Percentiles rank a stretch among this genome's conserved stretches.
These are phyloP conservation scores for Sebastes nivosus DNA, from an alignment of 2,797 vertebrate species.

Conservation along the genomic window DNA sequence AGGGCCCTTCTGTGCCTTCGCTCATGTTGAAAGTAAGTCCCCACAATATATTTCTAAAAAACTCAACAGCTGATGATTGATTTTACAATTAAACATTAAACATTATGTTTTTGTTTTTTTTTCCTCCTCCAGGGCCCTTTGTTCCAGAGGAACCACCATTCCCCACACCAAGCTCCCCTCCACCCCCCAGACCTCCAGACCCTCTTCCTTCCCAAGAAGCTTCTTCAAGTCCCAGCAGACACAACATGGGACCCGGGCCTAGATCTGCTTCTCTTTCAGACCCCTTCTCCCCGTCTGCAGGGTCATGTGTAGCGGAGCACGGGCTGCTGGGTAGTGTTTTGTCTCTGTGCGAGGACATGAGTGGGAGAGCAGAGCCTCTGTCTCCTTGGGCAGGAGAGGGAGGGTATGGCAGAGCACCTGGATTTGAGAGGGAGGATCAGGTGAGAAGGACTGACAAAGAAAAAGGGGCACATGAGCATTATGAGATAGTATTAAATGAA, in stretches of 20 bases:
- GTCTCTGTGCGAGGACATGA: constrained; percentile 84
- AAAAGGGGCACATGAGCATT: constrained; percentile 12
- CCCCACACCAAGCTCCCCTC: constrained; percentile 84
- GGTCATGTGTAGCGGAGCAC: constrained; percentile 86
- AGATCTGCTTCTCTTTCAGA: constrained; percentile 45
- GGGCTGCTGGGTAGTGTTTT: constrained; percentile 89
- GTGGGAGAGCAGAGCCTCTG: constrained; percentile 80
- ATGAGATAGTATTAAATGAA: neutral
- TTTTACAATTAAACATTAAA: neutral
- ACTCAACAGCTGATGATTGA: neutral
- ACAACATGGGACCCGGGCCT: constrained; percentile 24
- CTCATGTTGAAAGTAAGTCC: constrained; percentile 95
- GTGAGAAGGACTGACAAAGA: constrained; percentile 76
- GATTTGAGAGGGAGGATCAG: constrained; percentile 98
- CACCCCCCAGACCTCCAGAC: constrained; percentile 71
- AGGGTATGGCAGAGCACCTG: constrained; percentile 94
- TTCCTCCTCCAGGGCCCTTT: constrained; percentile 83
- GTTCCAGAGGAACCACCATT: constrained; percentile 88
- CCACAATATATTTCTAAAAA: neutral
- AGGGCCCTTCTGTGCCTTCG: constrained; percentile 99
- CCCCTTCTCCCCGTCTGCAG: constrained; percentile 83
- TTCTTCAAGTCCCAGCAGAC: constrained; percentile 82
- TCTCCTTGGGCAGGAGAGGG: constrained; percentile 86
- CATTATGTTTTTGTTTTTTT: neutral
- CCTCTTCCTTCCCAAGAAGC: constrained; percentile 81